Percentiles rank a stretch among this genome's conserved stretches.
phyloP scores from a whole-genome alignment of 2,797 vertebrate species.

The Notamacropus eugenii region DNA sequence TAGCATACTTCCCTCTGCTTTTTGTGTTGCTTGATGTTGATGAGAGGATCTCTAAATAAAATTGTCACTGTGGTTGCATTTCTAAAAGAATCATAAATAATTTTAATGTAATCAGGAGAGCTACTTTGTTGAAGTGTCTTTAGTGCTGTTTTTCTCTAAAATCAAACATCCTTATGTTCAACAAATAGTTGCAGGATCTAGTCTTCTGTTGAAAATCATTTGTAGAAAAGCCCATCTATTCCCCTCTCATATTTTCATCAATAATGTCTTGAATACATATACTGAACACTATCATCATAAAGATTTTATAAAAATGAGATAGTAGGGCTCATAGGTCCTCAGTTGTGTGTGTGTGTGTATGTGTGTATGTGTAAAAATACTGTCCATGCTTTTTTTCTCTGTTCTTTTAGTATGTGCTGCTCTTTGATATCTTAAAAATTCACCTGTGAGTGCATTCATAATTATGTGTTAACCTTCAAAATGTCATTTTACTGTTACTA shows the following conservation, averaged over 20 bases:
- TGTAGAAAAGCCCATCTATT: not conserved
- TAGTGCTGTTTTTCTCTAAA: not conserved
- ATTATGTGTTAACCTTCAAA: not conserved
- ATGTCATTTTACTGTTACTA: not conserved
- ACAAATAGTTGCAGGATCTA: not conserved
- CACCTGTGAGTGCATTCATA: not conserved
- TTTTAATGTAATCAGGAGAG: not conserved
- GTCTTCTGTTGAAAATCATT: not conserved
- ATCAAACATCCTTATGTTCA: not conserved
- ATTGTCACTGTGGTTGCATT: not conserved
- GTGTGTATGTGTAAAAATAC: not conserved
- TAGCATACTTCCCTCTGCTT: not conserved
- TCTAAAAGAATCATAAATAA: not conserved
- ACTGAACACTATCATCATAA: not conserved
- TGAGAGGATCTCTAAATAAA: not conserved
- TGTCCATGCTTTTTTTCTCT: not conserved
- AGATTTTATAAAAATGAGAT: not conserved
- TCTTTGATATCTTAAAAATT: not conserved
- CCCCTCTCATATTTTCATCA: not conserved
- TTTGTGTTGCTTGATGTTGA: not conserved
- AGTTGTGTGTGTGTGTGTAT: not conserved
- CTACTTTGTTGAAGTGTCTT: not conserved
- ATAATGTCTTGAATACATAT: not conserved
- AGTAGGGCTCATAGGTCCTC: not conserved
- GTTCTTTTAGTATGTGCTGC: not conserved